Conservation (phyloP, 2,888 invertebrate genomes). For the Amphipoea oculea region DNA sequence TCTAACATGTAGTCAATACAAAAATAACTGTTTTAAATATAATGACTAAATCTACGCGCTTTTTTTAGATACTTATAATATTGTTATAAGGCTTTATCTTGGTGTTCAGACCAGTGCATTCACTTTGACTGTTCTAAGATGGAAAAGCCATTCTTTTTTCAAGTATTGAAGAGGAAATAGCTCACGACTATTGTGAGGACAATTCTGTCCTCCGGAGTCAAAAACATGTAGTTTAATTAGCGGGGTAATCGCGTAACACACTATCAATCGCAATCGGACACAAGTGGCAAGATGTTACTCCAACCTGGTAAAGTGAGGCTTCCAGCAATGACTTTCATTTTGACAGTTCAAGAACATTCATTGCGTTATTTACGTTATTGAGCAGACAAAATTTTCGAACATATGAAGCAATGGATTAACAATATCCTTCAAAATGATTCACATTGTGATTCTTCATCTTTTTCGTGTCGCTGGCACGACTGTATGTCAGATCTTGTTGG, state of each 20-base stretch:
- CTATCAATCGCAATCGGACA: background rate
- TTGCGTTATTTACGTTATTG: background rate
- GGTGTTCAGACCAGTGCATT: conserved; percentile 65
- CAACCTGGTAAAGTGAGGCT: no score
- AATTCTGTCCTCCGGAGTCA: background rate
- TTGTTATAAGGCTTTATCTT: conserved; percentile 19
- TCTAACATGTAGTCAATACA: conserved; percentile 10
- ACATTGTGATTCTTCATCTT: background rate
- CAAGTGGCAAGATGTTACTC: no score
- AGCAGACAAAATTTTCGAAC: no score
- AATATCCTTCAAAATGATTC: no score
- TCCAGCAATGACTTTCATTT: background rate
- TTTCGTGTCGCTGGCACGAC: background rate
- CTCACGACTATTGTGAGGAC: background rate
- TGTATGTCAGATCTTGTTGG: background rate
- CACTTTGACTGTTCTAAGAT: conserved; percentile 31
- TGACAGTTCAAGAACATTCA: background rate
- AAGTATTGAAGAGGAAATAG: conserved; percentile 4
- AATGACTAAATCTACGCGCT: conserved; percentile 4
- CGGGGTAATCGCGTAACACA: background rate
- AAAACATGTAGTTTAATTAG: background rate
- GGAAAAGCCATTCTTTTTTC: conserved; percentile 13
- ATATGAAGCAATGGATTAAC: no score
- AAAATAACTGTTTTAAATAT: conserved; percentile 34
- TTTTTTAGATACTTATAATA: background rate